phyloP scores from a whole-genome alignment of 2,797 vertebrate genomes.

The Myioborus melanocephalus region DNA sequence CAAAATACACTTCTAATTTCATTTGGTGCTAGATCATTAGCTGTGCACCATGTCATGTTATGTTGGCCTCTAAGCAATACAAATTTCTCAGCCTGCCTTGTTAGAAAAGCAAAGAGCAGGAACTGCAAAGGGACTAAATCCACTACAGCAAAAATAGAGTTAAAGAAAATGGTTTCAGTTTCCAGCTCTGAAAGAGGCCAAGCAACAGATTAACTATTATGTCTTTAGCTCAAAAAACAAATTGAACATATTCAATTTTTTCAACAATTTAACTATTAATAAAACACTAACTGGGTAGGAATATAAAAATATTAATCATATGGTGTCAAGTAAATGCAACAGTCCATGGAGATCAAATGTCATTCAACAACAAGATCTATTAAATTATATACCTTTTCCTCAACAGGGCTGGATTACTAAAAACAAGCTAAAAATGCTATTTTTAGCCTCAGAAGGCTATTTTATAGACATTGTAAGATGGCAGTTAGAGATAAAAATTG shows the following conservation, averaged over 20 bases:
- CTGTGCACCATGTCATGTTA: neutral
- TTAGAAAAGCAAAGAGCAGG: neutral
- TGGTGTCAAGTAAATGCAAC: neutral
- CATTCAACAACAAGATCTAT: neutral
- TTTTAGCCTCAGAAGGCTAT: neutral
- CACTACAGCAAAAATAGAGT: neutral
- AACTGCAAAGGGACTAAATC: neutral
- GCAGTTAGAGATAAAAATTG: neutral
- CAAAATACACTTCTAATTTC: neutral
- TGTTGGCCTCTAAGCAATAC: neutral
- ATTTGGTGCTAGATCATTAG: neutral
- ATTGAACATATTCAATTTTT: neutral
- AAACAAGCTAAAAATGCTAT: neutral
- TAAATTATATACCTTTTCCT: neutral
- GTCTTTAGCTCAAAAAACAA: neutral
- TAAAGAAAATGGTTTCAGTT: slow-evolving; percentile 2
- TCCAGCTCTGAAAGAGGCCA: neutral
- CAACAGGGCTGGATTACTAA: neutral
- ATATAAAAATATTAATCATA: neutral
- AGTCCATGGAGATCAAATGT: neutral
- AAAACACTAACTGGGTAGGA: neutral
- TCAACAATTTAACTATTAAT: neutral
- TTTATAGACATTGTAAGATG: neutral
- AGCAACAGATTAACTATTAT: neutral
- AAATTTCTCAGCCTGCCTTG: neutral